Percentiles rank a stretch among this genome's conserved stretches.
Conservation (phyloP, 2,113 vertebrate species). For the Abramis brama region DNA sequence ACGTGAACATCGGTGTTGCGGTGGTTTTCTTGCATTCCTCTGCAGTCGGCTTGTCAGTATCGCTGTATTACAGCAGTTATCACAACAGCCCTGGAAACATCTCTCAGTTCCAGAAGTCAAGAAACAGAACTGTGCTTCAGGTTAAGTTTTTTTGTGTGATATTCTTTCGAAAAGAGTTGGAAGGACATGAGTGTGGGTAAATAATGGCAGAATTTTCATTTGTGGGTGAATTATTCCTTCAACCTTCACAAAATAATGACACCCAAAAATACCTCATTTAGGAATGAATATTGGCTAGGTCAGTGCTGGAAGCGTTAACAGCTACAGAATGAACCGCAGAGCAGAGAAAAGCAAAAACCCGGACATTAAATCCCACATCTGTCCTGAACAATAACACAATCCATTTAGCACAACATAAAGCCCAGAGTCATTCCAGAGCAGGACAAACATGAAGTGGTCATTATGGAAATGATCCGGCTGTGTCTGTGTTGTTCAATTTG, state of each 20-base stretch:
- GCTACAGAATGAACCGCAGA: background rate
- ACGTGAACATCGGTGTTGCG: too few relatives aligned
- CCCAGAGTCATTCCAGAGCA: background rate
- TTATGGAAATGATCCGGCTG: too few relatives aligned
- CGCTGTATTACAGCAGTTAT: too few relatives aligned
- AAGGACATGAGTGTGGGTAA: background rate
- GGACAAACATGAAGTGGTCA: background rate
- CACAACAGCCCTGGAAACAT: too few relatives aligned
- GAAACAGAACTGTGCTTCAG: background rate
- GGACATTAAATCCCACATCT: background rate
- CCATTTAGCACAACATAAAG: slow-evolving; percentile 34
- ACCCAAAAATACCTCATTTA: background rate
- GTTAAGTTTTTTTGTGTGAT: background rate
- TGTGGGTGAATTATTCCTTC: background rate
- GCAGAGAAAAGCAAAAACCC: background rate
- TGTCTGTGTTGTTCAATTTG: too few relatives aligned
- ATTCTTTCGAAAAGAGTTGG: background rate
- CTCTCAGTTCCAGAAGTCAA: background rate
- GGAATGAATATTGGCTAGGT: background rate
- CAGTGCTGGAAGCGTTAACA: background rate
- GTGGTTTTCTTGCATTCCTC: too few relatives aligned
- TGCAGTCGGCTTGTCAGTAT: too few relatives aligned
- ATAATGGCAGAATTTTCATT: background rate
- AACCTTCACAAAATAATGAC: background rate
- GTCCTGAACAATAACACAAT: slow-evolving; percentile 23